Evolutionary conservation across 2,113 vertebrate genomes (phyloP).

Genomic region (Ciconia stormi): DNA sequence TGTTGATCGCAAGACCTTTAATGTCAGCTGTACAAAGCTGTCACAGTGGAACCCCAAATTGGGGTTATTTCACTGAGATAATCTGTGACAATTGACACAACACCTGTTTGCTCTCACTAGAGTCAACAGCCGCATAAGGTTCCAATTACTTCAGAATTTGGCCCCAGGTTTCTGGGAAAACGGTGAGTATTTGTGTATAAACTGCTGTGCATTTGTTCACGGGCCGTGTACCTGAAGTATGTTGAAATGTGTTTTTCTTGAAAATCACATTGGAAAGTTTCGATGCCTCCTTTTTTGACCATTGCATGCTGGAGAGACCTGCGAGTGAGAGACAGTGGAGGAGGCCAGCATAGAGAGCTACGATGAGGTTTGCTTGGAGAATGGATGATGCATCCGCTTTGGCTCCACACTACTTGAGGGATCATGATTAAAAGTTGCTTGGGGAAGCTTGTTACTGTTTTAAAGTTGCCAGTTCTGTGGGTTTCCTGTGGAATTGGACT

Average conservation of each 20-base stretch:
- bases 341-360: slow-evolving; percentile 10
- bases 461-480: slow-evolving; percentile 59
- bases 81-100: slow-evolving; percentile 43
- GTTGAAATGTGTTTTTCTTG: slow-evolving; percentile 17
- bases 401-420: neutral
- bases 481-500: slow-evolving; percentile 64
- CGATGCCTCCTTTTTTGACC: neutral
- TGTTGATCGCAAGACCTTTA: neutral
- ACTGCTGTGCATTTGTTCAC: neutral
- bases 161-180: slow-evolving; percentile 13
- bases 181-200: neutral
- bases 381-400: slow-evolving; percentile 53
- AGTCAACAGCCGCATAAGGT: slow-evolving; percentile 1
- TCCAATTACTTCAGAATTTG: slow-evolving; percentile 44
- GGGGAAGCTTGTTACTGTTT: slow-evolving; percentile 20
- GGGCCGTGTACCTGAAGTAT: neutral
- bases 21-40: neutral
- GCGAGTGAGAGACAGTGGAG: neutral
- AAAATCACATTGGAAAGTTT: slow-evolving; percentile 12
- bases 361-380: slow-evolving; percentile 6
- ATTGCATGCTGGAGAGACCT: neutral
- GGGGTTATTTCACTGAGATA: neutral
- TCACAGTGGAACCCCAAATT: neutral
- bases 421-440: slow-evolving; percentile 45
- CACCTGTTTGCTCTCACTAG: slow-evolving; percentile 50